A percentile compares a stretch with the other conserved stretches of the same genome.
Conservation (phyloP, 2,888 invertebrate genomes). For the Ectemnius continuus region DNA sequence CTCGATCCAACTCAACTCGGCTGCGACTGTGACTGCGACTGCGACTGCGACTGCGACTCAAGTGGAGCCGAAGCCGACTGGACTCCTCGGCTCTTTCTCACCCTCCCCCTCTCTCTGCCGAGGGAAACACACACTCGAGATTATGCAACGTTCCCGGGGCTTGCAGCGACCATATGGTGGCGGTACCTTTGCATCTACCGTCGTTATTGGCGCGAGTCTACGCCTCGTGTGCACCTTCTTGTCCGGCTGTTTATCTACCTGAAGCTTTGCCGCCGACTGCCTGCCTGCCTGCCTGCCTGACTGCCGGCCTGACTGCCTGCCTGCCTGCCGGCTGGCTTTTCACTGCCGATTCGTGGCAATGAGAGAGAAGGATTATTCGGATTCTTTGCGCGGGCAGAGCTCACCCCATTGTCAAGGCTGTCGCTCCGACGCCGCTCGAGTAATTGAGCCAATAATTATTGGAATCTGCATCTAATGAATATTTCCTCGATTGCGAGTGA, state of each 20-base stretch:
- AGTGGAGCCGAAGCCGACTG: not conserved
- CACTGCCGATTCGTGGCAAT: conserved; percentile 38
- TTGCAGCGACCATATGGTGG: conserved; percentile 69
- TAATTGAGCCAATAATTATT: not conserved
- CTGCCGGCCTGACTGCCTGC: not conserved
- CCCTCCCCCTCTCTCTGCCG: too few relatives aligned
- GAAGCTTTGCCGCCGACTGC: conserved; percentile 34
- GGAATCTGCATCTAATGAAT: not conserved
- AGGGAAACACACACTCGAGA: conserved; percentile 47
- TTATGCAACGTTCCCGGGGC: conserved; percentile 68
- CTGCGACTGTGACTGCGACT: too few relatives aligned
- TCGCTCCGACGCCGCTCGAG: not conserved
- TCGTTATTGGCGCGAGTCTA: conserved; percentile 63
- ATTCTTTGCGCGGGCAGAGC: conserved; percentile 10
- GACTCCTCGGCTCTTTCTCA: not conserved
- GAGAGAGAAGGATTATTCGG: conserved; percentile 28
- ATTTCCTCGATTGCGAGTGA: not conserved
- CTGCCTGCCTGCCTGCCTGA: too few relatives aligned
- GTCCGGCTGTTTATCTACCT: conserved; percentile 46
- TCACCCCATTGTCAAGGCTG: not conserved
- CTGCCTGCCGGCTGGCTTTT: not conserved
- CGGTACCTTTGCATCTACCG: conserved; percentile 72
- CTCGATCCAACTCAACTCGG: conserved; percentile 26
- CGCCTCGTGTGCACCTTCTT: conserved; percentile 34
- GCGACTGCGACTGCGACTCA: not conserved